These are phyloP conservation scores for Cyrtorhinus lividipennis DNA, from an alignment of 1,140 invertebrate species.

Conservation along the genomic window DNA sequence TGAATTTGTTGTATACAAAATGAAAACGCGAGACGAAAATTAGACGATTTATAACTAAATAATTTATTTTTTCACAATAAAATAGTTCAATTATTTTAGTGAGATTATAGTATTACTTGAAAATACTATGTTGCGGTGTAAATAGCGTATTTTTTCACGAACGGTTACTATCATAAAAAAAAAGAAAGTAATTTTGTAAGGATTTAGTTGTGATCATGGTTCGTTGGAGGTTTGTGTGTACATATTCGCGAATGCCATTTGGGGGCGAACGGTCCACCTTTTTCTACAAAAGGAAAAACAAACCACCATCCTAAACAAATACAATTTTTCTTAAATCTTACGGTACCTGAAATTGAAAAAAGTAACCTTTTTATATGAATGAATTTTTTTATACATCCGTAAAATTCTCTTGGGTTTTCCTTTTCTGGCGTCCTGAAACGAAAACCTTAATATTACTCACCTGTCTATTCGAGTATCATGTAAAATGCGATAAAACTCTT, in stretches of 20 bases:
- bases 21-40: background rate
- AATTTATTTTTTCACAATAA: constrained; percentile 20
- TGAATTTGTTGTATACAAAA: background rate
- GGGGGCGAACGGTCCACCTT: background rate
- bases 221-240: constrained; percentile 5
- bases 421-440: too few species aligned
- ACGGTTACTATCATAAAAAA: background rate
- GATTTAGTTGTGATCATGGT: constrained; percentile 2
- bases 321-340: constrained; percentile 1
- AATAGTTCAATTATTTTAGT: constrained; percentile 21
- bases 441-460: too few species aligned
- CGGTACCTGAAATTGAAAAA: constrained; percentile 18
- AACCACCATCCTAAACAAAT: background rate
- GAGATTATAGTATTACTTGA: constrained; percentile 18
- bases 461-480: too few species aligned
- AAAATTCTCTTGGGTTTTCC: too few species aligned
- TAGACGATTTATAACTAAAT: constrained; percentile 16
- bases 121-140: constrained; percentile 17
- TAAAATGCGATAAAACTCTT: too few species aligned
- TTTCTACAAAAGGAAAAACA: background rate
- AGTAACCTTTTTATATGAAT: background rate
- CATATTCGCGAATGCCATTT: background rate
- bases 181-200: background rate
- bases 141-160: constrained; percentile 20
- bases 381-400: too few species aligned